Base-by-base conservation (phyloP, 2,797 vertebrate genomes). In the Anabas testudineus region DNA sequence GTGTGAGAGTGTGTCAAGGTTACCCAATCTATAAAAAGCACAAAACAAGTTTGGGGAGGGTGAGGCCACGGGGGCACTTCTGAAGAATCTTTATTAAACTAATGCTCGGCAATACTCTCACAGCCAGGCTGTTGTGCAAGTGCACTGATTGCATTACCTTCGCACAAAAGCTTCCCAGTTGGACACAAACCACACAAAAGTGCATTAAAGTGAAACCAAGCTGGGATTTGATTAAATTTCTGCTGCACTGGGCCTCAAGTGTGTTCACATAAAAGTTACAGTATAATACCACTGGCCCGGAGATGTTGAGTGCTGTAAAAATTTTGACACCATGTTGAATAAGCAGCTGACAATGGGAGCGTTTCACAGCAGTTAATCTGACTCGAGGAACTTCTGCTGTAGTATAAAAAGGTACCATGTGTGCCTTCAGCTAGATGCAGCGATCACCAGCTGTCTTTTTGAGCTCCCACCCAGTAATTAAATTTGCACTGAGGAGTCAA, bases 401-500 rank as follows among this genome's bases (percentile, higher is more conserved):
- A n/a, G 60, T 67, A 56, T 67, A 87, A n/a, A 84, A 62, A 58
- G 75, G 30, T 13, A 60, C 66, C 59, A 56, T 76, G 87, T 67
- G 78, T 0, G 87, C 86, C 86, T 69, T 80, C 47, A 82, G 89
- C 84, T 57, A 71, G 83, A 75, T 36, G 63, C 78, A 67, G 75
- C 15, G 45, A 67, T 82, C 68, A 76, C 78, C 82, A 87, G 85
- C 86, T 86, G 85, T 80, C 76, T 79, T 73, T 67, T 36, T 45
- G 54, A 82, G 82, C 59, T 51, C 53, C 67, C n/a, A 18, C 49
- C 65, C 67, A 6, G 51, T 86, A 76, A 85, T 82, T 88, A 78
- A 78, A 89, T 91, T 91, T 90, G 68, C 82, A 82, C 48, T 4
- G 63, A 84, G 68, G 72, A 75, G 77, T 80, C 74, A 78, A 71